phyloP scores from a whole-genome alignment of 53 echinoderm and acorn worm species.

The Astropecten irregularis region DNA sequence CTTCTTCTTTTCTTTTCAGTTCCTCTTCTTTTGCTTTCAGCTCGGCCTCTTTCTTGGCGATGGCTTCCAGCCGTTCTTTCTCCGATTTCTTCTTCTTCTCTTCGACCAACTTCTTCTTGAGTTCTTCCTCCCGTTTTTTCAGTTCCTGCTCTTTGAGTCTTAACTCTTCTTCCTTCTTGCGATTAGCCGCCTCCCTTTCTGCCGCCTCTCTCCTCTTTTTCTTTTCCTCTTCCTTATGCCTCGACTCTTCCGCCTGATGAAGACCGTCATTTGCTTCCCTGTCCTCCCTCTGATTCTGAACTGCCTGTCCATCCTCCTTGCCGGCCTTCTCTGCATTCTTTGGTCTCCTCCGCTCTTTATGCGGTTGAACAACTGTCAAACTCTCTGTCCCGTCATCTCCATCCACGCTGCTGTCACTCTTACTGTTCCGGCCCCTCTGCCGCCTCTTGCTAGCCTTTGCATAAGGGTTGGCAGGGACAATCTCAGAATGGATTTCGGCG shows the following conservation, averaged over 20 bases:
- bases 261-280: constrained; percentile 5
- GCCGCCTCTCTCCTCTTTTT: constrained; percentile 33
- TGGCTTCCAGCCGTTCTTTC: constrained; percentile 23
- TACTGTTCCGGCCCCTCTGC: constrained; percentile 51
- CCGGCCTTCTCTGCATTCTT: background rate
- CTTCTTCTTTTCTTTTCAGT: constrained; percentile 50
- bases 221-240: constrained; percentile 29
- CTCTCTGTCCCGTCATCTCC: constrained; percentile 51
- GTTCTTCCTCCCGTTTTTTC: constrained; percentile 39
- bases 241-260: background rate
- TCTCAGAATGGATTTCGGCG: constrained; percentile 75
- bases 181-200: constrained; percentile 25
- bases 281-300: constrained; percentile 58
- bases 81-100: constrained; percentile 44
- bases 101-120: constrained; percentile 33
- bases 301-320: constrained; percentile 5
- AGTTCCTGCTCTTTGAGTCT: constrained; percentile 37
- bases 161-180: constrained; percentile 25
- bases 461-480: constrained; percentile 67
- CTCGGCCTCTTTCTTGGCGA: constrained; percentile 69
- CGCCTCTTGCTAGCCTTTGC: constrained; percentile 44
- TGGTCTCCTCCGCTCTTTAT: constrained; percentile 30
- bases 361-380: background rate
- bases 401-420: constrained; percentile 70
- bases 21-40: constrained; percentile 67